phyloP scores from a whole-genome alignment of 2,888 invertebrate species.

The Torymus texanus region DNA sequence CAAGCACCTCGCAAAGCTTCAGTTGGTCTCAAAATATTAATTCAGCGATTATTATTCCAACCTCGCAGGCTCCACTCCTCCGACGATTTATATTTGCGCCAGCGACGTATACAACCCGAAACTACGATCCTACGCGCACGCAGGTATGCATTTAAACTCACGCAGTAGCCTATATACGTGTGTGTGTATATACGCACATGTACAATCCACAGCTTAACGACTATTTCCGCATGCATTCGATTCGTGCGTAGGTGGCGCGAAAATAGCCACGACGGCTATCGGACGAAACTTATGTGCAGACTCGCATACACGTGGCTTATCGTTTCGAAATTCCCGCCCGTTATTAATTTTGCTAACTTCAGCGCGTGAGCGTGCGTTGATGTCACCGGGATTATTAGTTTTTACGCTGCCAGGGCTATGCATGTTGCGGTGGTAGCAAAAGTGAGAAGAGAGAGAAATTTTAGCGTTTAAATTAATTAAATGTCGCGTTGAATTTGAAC shows the following conservation, averaged over 20 bases:
- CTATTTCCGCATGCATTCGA: slow-evolving; percentile 11
- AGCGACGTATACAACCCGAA: slow-evolving; percentile 5
- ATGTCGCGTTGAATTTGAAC: no score
- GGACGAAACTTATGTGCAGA: neutral
- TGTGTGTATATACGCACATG: neutral
- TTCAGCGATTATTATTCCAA: slow-evolving; percentile 35
- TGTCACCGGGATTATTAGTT: no score
- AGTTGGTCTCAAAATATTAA: slow-evolving; percentile 9
- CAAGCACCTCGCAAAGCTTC: neutral
- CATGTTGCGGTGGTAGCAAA: no score
- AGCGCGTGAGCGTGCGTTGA: no score
- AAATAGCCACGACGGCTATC: neutral
- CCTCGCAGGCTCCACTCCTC: neutral
- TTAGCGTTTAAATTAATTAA: no score
- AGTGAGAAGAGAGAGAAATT: no score
- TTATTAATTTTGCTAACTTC: no score
- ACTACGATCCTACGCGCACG: neutral
- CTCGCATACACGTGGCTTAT: no score
- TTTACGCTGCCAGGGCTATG: no score
- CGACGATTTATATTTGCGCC: slow-evolving; percentile 33
- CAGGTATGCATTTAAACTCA: slow-evolving; percentile 8
- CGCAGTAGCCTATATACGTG: neutral
- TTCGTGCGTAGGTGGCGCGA: neutral
- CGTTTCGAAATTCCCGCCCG: no score
- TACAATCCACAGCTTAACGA: no score